Conservation (phyloP, 2,888 invertebrate species). For the Formica aserva region DNA sequence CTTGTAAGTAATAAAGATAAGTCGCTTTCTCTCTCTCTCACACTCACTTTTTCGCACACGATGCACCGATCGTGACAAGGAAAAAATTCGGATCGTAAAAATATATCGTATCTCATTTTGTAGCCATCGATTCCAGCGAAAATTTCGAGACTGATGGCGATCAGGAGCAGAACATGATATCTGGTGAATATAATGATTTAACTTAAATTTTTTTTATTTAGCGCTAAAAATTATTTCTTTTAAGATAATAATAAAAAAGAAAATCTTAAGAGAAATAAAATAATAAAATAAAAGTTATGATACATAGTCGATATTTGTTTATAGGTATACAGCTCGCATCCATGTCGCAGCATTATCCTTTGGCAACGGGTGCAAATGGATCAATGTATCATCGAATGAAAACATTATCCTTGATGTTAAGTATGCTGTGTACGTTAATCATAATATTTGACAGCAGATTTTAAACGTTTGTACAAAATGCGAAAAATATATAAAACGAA, state of each 20-base stretch:
- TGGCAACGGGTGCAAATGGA: conserved; percentile 43
- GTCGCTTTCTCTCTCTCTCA: not conserved
- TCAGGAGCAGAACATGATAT: conserved; percentile 13
- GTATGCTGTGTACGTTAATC: conserved; percentile 39
- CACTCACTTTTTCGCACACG: not conserved
- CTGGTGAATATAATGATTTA: conserved; percentile 23
- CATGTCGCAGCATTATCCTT: conserved; percentile 69
- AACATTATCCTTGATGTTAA: not conserved
- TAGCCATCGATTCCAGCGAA: conserved; percentile 43
- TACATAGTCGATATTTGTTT: conserved; percentile 1
- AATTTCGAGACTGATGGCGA: conserved; percentile 20
- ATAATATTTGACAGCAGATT: conserved; percentile 1
- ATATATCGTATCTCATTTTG: conserved; percentile 14
- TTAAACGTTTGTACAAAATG: conserved; percentile 32
- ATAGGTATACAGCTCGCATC: conserved; percentile 69
- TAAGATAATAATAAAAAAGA: not conserved
- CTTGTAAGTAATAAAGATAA: conserved; percentile 87
- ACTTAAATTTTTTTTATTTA: not conserved
- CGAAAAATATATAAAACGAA: conserved; percentile 9
- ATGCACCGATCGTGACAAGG: not conserved
- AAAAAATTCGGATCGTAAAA: conserved; percentile 22
- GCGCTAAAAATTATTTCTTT: not conserved
- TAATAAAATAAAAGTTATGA: conserved; percentile 18
- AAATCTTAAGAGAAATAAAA: conserved; percentile 6
- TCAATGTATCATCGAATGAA: conserved; percentile 27